Conservation (phyloP, 2,888 invertebrate genomes). For the Baccha elongata region DNA sequence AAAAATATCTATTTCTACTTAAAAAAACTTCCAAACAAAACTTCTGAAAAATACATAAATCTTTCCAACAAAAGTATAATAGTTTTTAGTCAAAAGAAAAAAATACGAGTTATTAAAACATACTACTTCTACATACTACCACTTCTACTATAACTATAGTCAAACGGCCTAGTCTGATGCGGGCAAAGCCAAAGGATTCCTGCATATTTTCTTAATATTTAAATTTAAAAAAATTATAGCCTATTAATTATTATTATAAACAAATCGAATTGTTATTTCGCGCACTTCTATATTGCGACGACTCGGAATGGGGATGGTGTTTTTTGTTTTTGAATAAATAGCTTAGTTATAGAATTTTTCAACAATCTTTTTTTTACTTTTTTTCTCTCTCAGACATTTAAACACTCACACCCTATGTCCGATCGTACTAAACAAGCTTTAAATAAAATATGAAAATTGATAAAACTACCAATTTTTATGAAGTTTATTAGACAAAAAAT, state of each 20-base stretch:
- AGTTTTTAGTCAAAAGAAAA: constrained; percentile 33
- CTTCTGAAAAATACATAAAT: constrained; percentile 28
- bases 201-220: constrained; percentile 71
- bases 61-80: constrained; percentile 39
- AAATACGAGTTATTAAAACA: constrained; percentile 58
- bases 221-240: constrained; percentile 53
- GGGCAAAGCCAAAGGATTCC: constrained; percentile 63
- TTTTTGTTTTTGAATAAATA: constrained; percentile 30
- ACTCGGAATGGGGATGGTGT: constrained; percentile 63
- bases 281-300: constrained; percentile 69
- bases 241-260: constrained; percentile 44
- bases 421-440: constrained; percentile 72
- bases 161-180: constrained; percentile 49
- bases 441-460: constrained; percentile 37
- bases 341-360: constrained; percentile 57
- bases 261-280: constrained; percentile 69
- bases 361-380: background rate
- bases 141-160: constrained; percentile 67
- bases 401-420: constrained; percentile 45
- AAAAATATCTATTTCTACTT: constrained; percentile 31
- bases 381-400: constrained; percentile 21
- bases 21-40: constrained; percentile 52
- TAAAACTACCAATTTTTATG: constrained; percentile 44
- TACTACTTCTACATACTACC: constrained; percentile 67
- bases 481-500: constrained; percentile 37